Base-by-base conservation (phyloP, 2,888 invertebrate genomes). In the Lochmaea crataegi region DNA sequence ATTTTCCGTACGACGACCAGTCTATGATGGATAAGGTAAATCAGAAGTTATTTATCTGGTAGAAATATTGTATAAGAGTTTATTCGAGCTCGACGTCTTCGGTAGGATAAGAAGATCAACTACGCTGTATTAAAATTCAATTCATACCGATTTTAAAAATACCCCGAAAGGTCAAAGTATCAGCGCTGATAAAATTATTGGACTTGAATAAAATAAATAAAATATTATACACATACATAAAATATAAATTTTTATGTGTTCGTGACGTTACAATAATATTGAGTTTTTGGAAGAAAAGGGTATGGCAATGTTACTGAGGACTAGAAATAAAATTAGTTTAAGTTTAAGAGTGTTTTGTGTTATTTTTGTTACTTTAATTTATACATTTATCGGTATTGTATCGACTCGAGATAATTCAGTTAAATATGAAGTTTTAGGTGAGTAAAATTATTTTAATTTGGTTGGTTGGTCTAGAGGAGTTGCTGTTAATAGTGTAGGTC, bases 221-320 rank as follows among this genome's bases (percentile, higher is more conserved):
- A n/a, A 22, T 22, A 32, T 3, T 32, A 32, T 32, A 32, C 6
- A 32, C 7, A 32, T 32, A 32, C 7, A 32, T 32, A 32, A 32
- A 32, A 32, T 7, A 32, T 32, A 32, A 6, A 32, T 32, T 32
- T 32, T 32, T 7, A 32, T 32, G 32, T 32, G 32, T 32, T 32
- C 32, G 32, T 32, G 32, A 32, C 6, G 32, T 32, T 32, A 32
- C 1, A 32, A 32, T 32, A n/a, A n/a, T n/a, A n/a, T n/a, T n/a
- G n/a, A n/a, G n/a, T 32, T 32, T 32, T 32, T 32, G 12, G n/a
- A n/a, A 12, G 45, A 45, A 18, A 57, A 78, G 77, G 79, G 75
- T 75, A 85, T 85, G 84, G 84, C 80, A 78, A 84, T 84, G 82
- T 77, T 83, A 71, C 80, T 84, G 77, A 83, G 85, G 84, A 85